Evolutionary conservation across 2,888 invertebrate genomes (phyloP), one percentile per base, ranked within the genome.

Genomic region (Eupithecia dodoneata): DNA sequence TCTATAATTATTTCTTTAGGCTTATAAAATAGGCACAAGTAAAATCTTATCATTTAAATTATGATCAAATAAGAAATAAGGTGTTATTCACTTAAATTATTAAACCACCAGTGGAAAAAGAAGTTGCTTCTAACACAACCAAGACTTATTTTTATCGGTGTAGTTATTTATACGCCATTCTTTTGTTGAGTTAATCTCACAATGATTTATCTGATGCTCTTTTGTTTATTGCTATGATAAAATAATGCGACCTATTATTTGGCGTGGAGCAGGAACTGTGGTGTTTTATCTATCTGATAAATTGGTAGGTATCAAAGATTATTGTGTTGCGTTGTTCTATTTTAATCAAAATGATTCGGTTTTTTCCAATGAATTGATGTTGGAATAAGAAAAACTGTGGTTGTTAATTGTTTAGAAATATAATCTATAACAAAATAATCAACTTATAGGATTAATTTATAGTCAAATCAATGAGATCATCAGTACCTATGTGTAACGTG

Each of bases 181-280:
- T 66, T 15, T 15, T 41, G 42, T 66, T 9, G 42, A 66, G 66
- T 42, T 66, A 66, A 66, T 66, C 65, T 65, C 42, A 42, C 13
- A 66, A 66, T 66, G 0, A 66, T 66, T 66, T 30, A 30, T 30
- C 30, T 41, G 66, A 66, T 66, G 66, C 66, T 66, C 66, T 66
- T 66, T 66, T 66, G 66, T 66, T 66, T 66, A 66, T 66, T 30
- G 65, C 65, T 13, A 15, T 66, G 66, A 66, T 66, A 66, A 66
- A 66, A 66, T 66, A 66, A 66, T 66, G 66, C 15, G 66, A 15
- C 78, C 74, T 79, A 76, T 66, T 66, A 42, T 66, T 66, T 42
- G 4, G 42, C 66, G 15, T 42, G 66, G 5, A 66, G 12, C 66
- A 66, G 66, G 66, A 66, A 41, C 41, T 42, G 41, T 7, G 42